Evolutionary conservation across 2,888 invertebrate genomes (phyloP), one percentile per base, ranked within the genome.

Genomic region (Oithona nana): DNA sequence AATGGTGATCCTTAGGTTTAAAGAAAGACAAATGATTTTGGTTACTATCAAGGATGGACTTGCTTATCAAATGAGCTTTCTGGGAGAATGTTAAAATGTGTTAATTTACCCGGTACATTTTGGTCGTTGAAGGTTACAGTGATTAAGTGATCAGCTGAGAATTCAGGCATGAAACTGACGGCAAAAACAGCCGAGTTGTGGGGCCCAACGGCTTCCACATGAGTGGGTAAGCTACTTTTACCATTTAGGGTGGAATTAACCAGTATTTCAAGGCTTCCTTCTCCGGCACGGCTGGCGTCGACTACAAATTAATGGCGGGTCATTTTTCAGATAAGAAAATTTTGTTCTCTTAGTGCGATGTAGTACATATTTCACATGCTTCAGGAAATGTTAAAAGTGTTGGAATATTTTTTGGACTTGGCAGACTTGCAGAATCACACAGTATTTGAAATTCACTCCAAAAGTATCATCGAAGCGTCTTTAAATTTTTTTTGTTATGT

Each of bases 41-140:
- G n/a, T n/a, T n/a, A n/a, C n/a, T 16, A 39, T 39, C 8, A 6
- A 39, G 39, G 8, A 16, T 39, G 6, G 39, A 39, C 8, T 39
- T 39, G 6, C 6, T 39, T 6, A 39, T 39, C 16, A 39, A 39
- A 39, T 39, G 39, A 16, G 39, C 16, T 2, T 3, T 24, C n/a
- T n/a, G n/a, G n/a, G n/a, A n/a, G n/a, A n/a, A n/a, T n/a, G n/a
- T n/a, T n/a, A n/a, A n/a, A n/a, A n/a, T 39, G 16, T 39, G 6
- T 39, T 39, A 16, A 11, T 39, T 64, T 68, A 74, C 75, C 76
- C 67, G 75, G 74, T 22, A 79, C 77, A 68, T 77, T 78, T 73
- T 86, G 82, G 75, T 93, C 92, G 75, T 97, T 98, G 75, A 98
- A 98, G 65, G 92, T 90, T 65, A 98, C 93, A 76, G 90, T 92